Evolutionary conservation across 2,888 invertebrate genomes (phyloP).

Genomic region (Notodonta ziczac): DNA sequence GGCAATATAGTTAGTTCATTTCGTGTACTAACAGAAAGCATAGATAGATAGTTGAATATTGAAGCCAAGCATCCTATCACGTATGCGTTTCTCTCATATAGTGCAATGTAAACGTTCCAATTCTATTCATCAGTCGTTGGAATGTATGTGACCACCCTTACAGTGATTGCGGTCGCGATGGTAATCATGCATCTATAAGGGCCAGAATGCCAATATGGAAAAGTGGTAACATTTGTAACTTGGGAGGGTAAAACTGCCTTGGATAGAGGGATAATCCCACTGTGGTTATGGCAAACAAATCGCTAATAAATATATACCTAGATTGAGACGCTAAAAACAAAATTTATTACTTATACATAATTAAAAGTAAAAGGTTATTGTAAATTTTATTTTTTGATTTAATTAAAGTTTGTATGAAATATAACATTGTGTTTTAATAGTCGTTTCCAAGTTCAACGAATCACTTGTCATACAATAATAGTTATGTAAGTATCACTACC

Average conservation of each 20-base stretch:
- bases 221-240: slow-evolving; percentile 40
- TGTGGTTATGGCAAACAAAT: slow-evolving; percentile 37
- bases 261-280: slow-evolving; percentile 32
- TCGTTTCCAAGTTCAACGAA: not conserved
- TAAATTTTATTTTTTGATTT: slow-evolving; percentile 85
- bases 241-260: slow-evolving; percentile 60
- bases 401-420: slow-evolving; percentile 84
- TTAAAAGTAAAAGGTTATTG: slow-evolving; percentile 77
- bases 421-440: slow-evolving; percentile 34
- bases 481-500: too few species aligned
- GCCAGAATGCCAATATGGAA: slow-evolving; percentile 45
- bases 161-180: slow-evolving; percentile 5
- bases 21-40: too few species aligned
- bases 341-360: slow-evolving; percentile 72
- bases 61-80: too few species aligned
- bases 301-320: slow-evolving; percentile 33
- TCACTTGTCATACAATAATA: too few species aligned
- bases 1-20: too few species aligned
- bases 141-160: not conserved
- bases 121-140: not conserved
- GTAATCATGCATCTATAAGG: slow-evolving; percentile 24
- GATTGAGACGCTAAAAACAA: slow-evolving; percentile 69
- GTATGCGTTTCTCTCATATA: too few species aligned
- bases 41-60: too few species aligned
- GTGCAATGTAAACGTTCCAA: too few species aligned